These are phyloP conservation scores for Nylanderia fulva DNA, from an alignment of 1,140 invertebrate genomes.

Conservation along the genomic window DNA sequence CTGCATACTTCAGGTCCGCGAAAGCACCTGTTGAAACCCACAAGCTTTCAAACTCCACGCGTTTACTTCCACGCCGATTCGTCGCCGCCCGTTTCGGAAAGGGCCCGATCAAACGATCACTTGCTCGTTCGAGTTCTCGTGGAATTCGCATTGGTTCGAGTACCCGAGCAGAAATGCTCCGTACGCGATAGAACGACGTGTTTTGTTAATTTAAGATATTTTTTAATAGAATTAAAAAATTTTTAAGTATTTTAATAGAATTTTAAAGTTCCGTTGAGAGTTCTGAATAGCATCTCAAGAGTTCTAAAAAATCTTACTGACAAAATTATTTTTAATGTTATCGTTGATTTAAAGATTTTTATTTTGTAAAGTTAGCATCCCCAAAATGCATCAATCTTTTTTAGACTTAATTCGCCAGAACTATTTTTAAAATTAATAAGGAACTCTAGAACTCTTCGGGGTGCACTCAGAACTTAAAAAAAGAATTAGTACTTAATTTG, in stretches of 20 bases:
- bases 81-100: slow-evolving; percentile 45
- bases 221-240: neutral
- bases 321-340: too few relatives aligned
- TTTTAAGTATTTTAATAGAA: neutral
- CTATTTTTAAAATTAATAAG: too few relatives aligned
- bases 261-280: neutral
- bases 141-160: neutral
- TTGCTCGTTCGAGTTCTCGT: slow-evolving; percentile 8
- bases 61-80: slow-evolving; percentile 71
- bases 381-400: too few relatives aligned
- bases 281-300: too few relatives aligned
- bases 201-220: neutral
- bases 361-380: too few relatives aligned
- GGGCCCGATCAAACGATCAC: neutral
- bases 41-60: slow-evolving; percentile 69
- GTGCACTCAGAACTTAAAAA: too few relatives aligned
- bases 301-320: too few relatives aligned
- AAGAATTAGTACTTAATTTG: too few relatives aligned
- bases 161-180: neutral
- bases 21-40: slow-evolving; percentile 82
- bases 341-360: too few relatives aligned
- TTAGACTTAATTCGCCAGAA: too few relatives aligned
- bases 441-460: too few relatives aligned
- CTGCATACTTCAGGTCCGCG: slow-evolving; percentile 80
- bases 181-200: neutral